A percentile compares a stretch with the other conserved stretches of the same genome.
Conservation (phyloP, 2,113 vertebrate genomes). For the Rhabdomys dilectus region DNA sequence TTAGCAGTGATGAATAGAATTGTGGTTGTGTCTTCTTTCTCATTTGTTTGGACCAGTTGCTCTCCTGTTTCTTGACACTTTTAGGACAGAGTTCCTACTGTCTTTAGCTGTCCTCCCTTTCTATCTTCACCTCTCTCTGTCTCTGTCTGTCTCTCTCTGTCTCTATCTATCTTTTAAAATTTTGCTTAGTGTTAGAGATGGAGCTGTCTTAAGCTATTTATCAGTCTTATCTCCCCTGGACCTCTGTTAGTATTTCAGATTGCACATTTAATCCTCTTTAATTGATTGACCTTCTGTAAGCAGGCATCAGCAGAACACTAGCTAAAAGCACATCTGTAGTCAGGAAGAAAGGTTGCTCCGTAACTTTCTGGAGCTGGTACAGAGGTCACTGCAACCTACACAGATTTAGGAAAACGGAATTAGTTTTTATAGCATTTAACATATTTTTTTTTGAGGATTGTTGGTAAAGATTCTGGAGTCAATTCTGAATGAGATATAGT, state of each 20-base stretch:
- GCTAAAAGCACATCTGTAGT: not conserved
- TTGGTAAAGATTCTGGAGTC: not conserved
- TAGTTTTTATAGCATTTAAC: constrained; percentile 48
- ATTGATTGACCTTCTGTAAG: constrained; percentile 83
- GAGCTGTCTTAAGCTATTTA: constrained; percentile 75
- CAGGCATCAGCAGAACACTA: constrained; percentile 39
- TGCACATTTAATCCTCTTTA: constrained; percentile 83
- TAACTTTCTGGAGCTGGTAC: constrained; percentile 1
- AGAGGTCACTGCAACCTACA: constrained; percentile 28
- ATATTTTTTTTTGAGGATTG: constrained; percentile 32
- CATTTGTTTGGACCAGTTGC: constrained; percentile 24
- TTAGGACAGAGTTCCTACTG: constrained; percentile 47
- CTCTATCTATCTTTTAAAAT: not conserved
- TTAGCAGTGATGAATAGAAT: not conserved
- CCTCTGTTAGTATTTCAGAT: constrained; percentile 79
- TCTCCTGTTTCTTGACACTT: constrained; percentile 55
- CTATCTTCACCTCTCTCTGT: too few species aligned
- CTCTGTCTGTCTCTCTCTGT: too few species aligned
- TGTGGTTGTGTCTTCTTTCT: not conserved
- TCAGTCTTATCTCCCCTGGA: constrained; percentile 77
- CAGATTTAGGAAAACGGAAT: constrained; percentile 53
- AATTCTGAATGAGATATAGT: not conserved
- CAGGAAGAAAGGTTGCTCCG: not conserved
- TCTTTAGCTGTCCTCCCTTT: not conserved
- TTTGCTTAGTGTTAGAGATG: constrained; percentile 57